Conservation (phyloP, 2,113 vertebrate species). For the Charadrius vociferus region DNA sequence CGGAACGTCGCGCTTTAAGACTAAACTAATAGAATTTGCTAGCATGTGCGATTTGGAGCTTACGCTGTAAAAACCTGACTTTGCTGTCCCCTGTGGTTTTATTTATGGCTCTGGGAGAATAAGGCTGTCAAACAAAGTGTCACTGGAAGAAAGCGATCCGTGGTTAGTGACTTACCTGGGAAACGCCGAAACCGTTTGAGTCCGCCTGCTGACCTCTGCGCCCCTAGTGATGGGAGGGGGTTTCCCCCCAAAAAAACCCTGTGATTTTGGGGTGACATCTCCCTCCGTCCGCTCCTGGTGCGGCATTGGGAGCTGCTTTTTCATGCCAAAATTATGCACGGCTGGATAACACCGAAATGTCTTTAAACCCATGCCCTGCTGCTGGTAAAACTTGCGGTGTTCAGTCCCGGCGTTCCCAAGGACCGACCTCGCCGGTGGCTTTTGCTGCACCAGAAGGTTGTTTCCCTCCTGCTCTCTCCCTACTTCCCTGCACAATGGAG, state of each 20-base stretch:
- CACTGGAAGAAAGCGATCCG: not conserved
- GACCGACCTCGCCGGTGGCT: not conserved
- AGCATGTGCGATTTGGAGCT: slow-evolving; percentile 43
- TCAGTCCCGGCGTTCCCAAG: accelerated
- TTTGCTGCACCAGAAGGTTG: not conserved
- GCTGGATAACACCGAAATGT: not conserved
- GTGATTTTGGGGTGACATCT: too few relatives aligned
- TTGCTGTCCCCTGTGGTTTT: not conserved
- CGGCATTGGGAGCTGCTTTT: accelerated
- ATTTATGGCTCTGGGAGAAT: not conserved
- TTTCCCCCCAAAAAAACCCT: accelerated
- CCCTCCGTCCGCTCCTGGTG: not conserved
- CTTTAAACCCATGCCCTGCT: not conserved
- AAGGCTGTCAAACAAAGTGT: not conserved
- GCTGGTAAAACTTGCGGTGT: not conserved
- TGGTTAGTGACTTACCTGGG: not conserved
- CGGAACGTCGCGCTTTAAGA: slow-evolving; percentile 11
- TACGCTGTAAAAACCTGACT: not conserved
- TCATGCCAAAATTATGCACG: accelerated
- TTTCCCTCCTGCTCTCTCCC: not conserved
- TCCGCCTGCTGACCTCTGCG: accelerated
- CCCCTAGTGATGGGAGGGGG: not conserved
- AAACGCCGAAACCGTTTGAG: not conserved
- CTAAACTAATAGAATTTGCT: slow-evolving; percentile 27
- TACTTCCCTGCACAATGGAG: not conserved